Evolutionary conservation across 1,140 invertebrate genomes (phyloP).

Genomic region (Apis florea): DNA sequence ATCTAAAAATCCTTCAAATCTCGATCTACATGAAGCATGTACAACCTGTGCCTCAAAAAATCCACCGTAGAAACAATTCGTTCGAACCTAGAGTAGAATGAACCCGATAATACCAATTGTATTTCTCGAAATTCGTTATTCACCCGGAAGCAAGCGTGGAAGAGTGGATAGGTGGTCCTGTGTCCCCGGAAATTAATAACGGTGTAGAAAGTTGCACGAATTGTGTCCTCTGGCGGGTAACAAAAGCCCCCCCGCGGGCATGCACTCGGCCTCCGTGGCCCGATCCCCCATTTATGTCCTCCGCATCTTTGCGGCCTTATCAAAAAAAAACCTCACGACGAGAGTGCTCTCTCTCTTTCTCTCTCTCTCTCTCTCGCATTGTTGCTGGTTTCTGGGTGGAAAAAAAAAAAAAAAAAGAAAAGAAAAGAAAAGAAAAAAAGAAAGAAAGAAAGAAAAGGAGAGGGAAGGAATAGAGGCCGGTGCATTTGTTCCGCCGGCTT

Average conservation of each 20-base stretch:
- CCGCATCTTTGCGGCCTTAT: slow-evolving; percentile 56
- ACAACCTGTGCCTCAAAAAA: no score
- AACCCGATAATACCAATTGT: not conserved
- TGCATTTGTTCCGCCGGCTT: slow-evolving; percentile 50
- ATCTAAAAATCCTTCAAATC: no score
- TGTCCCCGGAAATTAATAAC: slow-evolving; percentile 58
- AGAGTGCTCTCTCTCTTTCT: not conserved
- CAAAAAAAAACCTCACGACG: slow-evolving; percentile 45
- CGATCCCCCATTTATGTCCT: slow-evolving; percentile 42
- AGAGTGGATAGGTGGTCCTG: not conserved
- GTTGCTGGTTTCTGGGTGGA: slow-evolving; percentile 1
- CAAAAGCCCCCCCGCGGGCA: slow-evolving; percentile 55
- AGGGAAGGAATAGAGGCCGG: slow-evolving; percentile 5
- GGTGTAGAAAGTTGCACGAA: slow-evolving; percentile 47
- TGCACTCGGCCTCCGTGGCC: slow-evolving; percentile 52
- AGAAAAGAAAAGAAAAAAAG: not conserved
- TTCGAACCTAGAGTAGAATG: not conserved
- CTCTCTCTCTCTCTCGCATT: not conserved
- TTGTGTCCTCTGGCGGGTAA: slow-evolving; percentile 32
- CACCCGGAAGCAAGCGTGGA: not conserved
- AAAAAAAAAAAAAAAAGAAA: not conserved
- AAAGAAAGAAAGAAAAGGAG: not conserved
- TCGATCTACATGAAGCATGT: no score
- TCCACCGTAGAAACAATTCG: no score
- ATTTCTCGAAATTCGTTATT: not conserved